phyloP scores from a whole-genome alignment of 2,113 vertebrate species.

The Corythornis madagascariensis region DNA sequence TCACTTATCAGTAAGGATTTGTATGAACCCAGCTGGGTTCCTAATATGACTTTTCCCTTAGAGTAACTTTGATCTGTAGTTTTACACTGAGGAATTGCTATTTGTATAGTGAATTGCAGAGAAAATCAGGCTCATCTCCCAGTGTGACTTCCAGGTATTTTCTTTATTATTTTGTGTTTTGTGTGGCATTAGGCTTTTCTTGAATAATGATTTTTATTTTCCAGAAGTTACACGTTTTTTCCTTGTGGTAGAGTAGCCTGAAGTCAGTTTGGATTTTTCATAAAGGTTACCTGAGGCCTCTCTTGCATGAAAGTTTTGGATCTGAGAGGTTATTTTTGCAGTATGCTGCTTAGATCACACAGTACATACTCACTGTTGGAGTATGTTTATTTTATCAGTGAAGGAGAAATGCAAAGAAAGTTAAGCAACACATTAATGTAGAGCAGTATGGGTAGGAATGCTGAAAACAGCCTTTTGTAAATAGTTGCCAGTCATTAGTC shows the following conservation, averaged over 20 bases:
- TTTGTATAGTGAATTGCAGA: neutral
- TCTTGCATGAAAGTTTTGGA: neutral
- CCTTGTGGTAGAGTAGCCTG: neutral
- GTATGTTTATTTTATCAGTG: conserved; percentile 12
- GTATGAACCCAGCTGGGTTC: neutral
- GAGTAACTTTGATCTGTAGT: neutral
- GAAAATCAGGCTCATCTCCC: neutral
- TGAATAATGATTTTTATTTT: neutral
- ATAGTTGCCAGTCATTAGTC: neutral
- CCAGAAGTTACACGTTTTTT: neutral
- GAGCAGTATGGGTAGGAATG: neutral
- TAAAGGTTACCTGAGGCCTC: neutral
- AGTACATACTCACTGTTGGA: neutral
- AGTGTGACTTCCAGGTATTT: neutral
- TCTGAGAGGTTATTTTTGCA: neutral
- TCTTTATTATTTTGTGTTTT: neutral
- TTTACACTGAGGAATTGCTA: neutral
- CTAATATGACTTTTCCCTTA: neutral
- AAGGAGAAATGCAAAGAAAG: neutral
- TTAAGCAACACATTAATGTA: neutral
- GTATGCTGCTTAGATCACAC: neutral
- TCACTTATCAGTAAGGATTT: neutral
- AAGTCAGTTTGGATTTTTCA: neutral
- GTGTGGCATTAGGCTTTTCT: neutral
- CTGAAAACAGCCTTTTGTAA: neutral